phyloP scores from a whole-genome alignment of 2,888 invertebrate species.

The Papilio elwesi region DNA sequence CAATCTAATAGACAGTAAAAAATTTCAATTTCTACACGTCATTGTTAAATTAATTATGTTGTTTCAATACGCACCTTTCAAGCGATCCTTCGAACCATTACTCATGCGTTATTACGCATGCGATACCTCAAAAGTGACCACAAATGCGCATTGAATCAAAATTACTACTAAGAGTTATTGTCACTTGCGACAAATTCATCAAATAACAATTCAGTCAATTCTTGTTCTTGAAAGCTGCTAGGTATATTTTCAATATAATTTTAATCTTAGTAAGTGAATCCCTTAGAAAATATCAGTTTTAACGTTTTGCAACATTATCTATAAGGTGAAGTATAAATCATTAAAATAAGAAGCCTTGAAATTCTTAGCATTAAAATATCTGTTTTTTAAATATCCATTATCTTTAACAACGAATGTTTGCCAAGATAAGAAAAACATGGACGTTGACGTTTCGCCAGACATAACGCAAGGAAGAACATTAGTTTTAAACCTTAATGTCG shows the following conservation, averaged over 20 bases:
- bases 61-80: too few relatives aligned
- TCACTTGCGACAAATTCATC: too few relatives aligned
- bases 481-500: neutral
- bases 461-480: slow-evolving; percentile 11
- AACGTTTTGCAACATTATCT: neutral
- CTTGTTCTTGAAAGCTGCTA: too few relatives aligned
- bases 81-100: too few relatives aligned
- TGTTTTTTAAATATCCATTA: neutral
- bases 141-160: too few relatives aligned
- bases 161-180: too few relatives aligned
- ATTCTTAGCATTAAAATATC: slow-evolving; percentile 1
- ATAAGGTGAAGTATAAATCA: neutral
- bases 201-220: too few relatives aligned
- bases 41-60: too few relatives aligned
- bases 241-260: neutral
- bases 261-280: neutral
- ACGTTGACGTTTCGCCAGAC: neutral
- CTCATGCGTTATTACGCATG: too few relatives aligned
- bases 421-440: slow-evolving; percentile 8
- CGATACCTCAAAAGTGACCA: too few relatives aligned
- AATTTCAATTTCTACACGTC: too few relatives aligned
- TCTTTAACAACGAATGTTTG: slow-evolving; percentile 5
- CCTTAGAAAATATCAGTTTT: neutral
- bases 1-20: too few relatives aligned
- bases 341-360: neutral